Percentiles rank a stretch among this genome's conserved stretches.
These are phyloP conservation scores for Rutpela maculata DNA, from an alignment of 2,888 invertebrate genomes.

Conservation along the genomic window DNA sequence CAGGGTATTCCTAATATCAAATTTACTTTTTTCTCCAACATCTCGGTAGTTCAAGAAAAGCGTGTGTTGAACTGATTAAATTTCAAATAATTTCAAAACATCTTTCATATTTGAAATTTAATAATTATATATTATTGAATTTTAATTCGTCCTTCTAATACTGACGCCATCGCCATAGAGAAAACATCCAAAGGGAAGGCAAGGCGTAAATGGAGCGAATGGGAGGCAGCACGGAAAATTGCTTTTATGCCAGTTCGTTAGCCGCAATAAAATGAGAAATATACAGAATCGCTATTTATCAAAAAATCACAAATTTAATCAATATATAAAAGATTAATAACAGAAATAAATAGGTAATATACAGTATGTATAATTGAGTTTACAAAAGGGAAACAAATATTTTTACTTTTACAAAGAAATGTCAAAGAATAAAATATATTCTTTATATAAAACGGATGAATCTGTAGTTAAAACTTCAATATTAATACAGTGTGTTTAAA, in stretches of 20 bases:
- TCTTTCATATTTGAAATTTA: not conserved
- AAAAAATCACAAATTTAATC: not conserved
- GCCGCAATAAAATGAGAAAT: not conserved
- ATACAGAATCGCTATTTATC: not conserved
- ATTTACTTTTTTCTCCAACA: too few relatives aligned
- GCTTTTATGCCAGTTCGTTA: not conserved
- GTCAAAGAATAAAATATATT: too few relatives aligned
- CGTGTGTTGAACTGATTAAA: too few relatives aligned
- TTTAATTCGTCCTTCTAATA: not conserved
- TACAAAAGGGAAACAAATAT: too few relatives aligned
- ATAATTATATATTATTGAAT: not conserved
- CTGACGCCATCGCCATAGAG: not conserved
- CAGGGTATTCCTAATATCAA: too few relatives aligned
- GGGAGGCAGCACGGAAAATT: not conserved
- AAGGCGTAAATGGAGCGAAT: not conserved
- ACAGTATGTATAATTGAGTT: too few relatives aligned
- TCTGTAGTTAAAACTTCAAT: too few relatives aligned
- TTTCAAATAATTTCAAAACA: not conserved
- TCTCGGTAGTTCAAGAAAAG: too few relatives aligned
- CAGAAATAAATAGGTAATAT: not conserved
- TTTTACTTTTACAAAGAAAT: too few relatives aligned
- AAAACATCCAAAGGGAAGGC: not conserved
- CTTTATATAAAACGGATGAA: too few relatives aligned
- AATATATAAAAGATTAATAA: not conserved
- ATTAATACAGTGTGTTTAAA: too few relatives aligned